Conservation (phyloP, 2,797 vertebrate genomes). For the Enteromius argenteus region DNA sequence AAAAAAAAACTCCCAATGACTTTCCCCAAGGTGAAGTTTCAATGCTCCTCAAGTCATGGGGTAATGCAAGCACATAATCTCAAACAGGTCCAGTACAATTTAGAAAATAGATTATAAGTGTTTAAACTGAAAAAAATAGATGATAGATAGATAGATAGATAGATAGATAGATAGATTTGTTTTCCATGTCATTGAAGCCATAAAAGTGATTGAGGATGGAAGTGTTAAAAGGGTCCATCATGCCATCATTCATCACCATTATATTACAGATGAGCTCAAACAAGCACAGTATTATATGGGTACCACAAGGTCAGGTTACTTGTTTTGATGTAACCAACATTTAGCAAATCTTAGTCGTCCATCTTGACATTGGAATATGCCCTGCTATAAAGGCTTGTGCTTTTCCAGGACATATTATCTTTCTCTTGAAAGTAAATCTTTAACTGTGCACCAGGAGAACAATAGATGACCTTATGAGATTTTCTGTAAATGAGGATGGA, state of each 20-base stretch:
- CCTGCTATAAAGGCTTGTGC: slow-evolving; percentile 55
- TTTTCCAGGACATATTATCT: slow-evolving; percentile 59
- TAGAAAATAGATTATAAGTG: neutral
- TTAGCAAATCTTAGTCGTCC: slow-evolving; percentile 38
- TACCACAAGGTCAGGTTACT: slow-evolving; percentile 22
- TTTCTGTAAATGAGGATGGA: slow-evolving; percentile 39
- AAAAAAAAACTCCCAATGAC: slow-evolving; percentile 45
- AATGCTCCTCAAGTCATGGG: slow-evolving; percentile 22
- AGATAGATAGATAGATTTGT: slow-evolving; percentile 1
- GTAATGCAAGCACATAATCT: slow-evolving; percentile 14
- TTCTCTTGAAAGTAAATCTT: slow-evolving; percentile 60
- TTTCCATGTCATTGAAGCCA: neutral
- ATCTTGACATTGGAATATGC: slow-evolving; percentile 58
- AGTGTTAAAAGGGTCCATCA: slow-evolving; percentile 3
- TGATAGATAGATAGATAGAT: slow-evolving; percentile 33
- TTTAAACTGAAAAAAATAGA: neutral
- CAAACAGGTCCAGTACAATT: neutral
- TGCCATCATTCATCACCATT: slow-evolving; percentile 39
- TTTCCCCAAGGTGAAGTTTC: slow-evolving; percentile 58
- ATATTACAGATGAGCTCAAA: slow-evolving; percentile 31
- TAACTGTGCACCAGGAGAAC: slow-evolving; percentile 52
- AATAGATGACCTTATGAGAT: slow-evolving; percentile 37
- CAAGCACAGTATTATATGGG: slow-evolving; percentile 16
- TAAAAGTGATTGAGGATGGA: neutral
- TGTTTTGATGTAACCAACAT: slow-evolving; percentile 15